Conservation (phyloP, 2,888 invertebrate genomes). For the Macaria liturata region DNA sequence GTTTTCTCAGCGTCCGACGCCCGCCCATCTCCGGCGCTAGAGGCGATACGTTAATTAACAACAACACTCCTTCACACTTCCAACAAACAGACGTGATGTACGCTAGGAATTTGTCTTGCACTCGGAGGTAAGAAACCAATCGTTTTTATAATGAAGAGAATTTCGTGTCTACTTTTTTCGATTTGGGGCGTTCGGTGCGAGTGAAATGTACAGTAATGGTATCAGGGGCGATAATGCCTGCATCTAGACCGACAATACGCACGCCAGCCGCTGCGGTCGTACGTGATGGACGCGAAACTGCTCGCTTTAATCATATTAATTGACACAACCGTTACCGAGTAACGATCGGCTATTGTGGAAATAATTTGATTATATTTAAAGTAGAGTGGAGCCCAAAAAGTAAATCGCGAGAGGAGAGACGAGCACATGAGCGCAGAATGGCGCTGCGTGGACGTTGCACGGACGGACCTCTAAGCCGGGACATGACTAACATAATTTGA, state of each 20-base stretch:
- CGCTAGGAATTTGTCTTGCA: constrained; percentile 51
- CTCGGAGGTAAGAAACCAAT: constrained; percentile 43
- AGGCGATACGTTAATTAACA: constrained; percentile 64
- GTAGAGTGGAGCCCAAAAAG: constrained; percentile 59
- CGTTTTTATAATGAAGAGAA: constrained; percentile 41
- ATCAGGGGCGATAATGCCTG: constrained; percentile 36
- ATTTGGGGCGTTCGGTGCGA: constrained; percentile 21
- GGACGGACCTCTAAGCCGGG: constrained; percentile 61
- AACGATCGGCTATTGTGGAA: constrained; percentile 75
- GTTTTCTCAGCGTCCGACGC: constrained; percentile 42
- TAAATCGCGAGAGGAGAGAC: constrained; percentile 26
- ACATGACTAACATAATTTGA: constrained; percentile 68
- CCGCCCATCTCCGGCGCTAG: constrained; percentile 32
- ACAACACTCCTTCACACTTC: constrained; percentile 50
- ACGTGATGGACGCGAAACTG: constrained; percentile 73
- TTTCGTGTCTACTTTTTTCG: constrained; percentile 37
- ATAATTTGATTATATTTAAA: constrained; percentile 77
- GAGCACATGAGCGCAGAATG: constrained; percentile 1
- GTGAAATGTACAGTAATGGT: constrained; percentile 31
- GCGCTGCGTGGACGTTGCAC: constrained; percentile 40
- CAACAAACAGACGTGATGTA: constrained; percentile 55
- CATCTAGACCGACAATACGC: constrained; percentile 50
- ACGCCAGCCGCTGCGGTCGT: constrained; percentile 43
- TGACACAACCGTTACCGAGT: constrained; percentile 76
- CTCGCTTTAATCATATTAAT: constrained; percentile 76